Conservation (phyloP, 2,888 invertebrate species). For the Ophioninae sp. region DNA sequence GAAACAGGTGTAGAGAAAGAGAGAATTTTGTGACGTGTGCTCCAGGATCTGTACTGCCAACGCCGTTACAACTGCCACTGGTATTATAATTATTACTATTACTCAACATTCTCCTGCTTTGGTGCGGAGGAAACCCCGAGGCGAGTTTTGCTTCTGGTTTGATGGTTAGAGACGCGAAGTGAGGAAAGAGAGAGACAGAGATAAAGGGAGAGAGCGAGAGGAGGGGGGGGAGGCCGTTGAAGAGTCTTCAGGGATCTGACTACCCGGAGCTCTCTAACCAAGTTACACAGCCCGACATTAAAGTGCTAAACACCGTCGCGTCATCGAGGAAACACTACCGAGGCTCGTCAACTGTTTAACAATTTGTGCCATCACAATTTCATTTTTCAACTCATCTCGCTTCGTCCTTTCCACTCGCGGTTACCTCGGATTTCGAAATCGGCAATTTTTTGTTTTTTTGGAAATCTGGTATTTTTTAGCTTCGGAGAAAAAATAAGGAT, state of each 20-base stretch:
- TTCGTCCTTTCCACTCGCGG: background rate
- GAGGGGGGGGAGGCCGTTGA: conserved; percentile 3
- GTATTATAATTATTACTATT: conserved; percentile 43
- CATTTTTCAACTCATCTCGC: background rate
- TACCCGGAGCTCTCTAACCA: conserved; percentile 44
- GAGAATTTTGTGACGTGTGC: background rate
- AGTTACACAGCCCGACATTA: conserved; percentile 51
- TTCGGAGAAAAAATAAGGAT: too few relatives aligned
- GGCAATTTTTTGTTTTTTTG: too few relatives aligned
- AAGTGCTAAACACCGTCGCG: conserved; percentile 29
- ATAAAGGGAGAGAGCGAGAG: background rate
- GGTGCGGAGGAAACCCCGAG: conserved; percentile 27
- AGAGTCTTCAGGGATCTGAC: conserved; percentile 28
- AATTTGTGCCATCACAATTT: too few relatives aligned
- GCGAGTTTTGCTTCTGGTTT: conserved; percentile 58
- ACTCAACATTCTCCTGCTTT: background rate
- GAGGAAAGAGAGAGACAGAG: conserved; percentile 1
- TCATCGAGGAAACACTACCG: conserved; percentile 14
- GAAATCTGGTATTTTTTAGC: too few relatives aligned
- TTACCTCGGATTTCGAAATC: background rate
- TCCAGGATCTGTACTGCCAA: conserved; percentile 22
- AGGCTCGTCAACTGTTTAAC: background rate
- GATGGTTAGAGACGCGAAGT: background rate
- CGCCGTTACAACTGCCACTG: conserved; percentile 17
- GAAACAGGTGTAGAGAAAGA: background rate